Base-by-base conservation (phyloP, 2,113 vertebrate genomes). In the Callocephalon fimbriatum region DNA sequence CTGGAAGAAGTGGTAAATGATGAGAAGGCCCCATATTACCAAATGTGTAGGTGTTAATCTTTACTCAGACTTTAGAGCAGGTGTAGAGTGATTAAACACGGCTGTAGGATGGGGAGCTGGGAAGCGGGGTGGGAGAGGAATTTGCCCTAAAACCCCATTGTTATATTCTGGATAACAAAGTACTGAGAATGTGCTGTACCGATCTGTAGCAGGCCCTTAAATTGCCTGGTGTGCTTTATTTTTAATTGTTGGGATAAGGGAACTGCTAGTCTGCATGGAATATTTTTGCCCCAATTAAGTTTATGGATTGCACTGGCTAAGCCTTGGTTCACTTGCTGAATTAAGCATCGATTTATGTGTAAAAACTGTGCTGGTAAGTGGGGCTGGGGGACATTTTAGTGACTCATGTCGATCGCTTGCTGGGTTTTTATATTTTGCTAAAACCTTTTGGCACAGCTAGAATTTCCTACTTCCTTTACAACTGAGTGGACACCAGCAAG, bases 401-500 rank as follows among this genome's bases (percentile, higher is more conserved):
- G 94, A 82, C 63, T 93, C 59, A 8, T 9, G 9, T 72, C 1
- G 3, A 48, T 68, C 2, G 7, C 94, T 95, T 74, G 95, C 95
- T 95, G 91, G 3, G 16, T 79, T 95, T 95, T 95, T 88, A 58
- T 77, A n/a, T 95, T 95, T 95, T 66, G 63, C 88, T 86, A 15
- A 95, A 96, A 74, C 72, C 68, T 74, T 95, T 63, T 95, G 94
- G 96, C 94, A 54, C 88, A 53, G 91, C 86, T 80, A 88, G 83
- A 58, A 0, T 45, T 93, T 80, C 66, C 53, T 1, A 8, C 19
- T 73, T 45, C 90, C 93, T 66, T 66, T 74, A 42, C 68, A 19
- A 59, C 32, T 2, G 31, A 88, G 88, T 50, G 94, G 94, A 84
- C 94, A 74, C 3, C 72, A 72, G 76, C 76, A 35, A 75, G 84